Conservation (phyloP, 2,797 vertebrate genomes). For the Gambelia wislizenii region DNA sequence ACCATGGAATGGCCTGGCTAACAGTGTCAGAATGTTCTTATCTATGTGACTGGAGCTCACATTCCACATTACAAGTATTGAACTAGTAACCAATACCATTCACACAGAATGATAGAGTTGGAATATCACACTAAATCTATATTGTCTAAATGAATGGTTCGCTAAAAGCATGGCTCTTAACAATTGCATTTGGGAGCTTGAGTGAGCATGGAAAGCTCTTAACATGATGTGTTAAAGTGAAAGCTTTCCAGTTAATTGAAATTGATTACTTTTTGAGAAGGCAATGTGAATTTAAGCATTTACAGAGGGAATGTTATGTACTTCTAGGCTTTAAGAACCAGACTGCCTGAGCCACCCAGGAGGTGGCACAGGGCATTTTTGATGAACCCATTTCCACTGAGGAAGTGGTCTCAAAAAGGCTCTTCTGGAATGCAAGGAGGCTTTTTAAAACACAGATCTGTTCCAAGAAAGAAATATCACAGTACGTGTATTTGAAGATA, state of each 20-base stretch:
- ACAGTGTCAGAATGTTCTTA: too few relatives aligned
- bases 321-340: neutral
- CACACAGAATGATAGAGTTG: neutral
- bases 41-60: neutral
- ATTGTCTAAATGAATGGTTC: neutral
- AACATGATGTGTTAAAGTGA: neutral
- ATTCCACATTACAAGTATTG: neutral
- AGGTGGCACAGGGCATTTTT: neutral
- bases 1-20: too few relatives aligned
- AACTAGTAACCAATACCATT: neutral
- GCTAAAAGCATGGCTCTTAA: too few relatives aligned
- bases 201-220: neutral
- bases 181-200: neutral
- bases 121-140: neutral
- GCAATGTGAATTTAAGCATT: neutral
- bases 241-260: neutral
- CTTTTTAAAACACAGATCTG: neutral
- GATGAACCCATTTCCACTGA: neutral
- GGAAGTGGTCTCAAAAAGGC: neutral
- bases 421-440: neutral
- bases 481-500: neutral
- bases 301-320: neutral
- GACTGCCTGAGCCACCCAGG: neutral
- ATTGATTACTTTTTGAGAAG: neutral
- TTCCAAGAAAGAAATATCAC: neutral